A percentile compares a stretch with the other conserved stretches of the same genome.
Evolutionary conservation across 2,797 vertebrate genomes (phyloP).

Genomic region (Vultur gryphus): DNA sequence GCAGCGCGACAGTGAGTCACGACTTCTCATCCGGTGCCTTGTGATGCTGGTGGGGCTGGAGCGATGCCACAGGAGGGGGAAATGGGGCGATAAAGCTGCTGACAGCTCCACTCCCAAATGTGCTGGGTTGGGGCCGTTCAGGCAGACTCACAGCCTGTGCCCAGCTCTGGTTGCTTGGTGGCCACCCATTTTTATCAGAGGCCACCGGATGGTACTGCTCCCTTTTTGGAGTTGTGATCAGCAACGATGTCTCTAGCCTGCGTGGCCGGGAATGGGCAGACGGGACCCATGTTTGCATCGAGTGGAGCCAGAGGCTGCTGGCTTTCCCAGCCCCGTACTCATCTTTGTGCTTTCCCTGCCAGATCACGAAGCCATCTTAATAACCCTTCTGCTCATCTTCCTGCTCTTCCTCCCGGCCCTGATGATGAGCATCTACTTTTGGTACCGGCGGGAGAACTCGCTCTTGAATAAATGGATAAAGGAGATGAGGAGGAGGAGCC

Average conservation of each 20-base stretch:
- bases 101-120: background rate
- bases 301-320: background rate
- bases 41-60: background rate
- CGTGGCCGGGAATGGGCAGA: background rate
- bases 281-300: accelerated
- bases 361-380: conserved; percentile 78
- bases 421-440: conserved; percentile 75
- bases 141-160: background rate
- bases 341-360: background rate
- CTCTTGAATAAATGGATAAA: conserved; percentile 75
- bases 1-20: conserved; percentile 80
- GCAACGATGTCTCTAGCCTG: background rate
- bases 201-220: background rate
- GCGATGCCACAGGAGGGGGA: accelerated
- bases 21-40: accelerated
- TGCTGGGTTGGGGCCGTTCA: background rate
- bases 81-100: background rate
- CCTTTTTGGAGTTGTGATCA: background rate
- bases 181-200: background rate
- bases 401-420: conserved; percentile 78
- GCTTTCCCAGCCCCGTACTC: background rate
- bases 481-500: conserved; percentile 75
- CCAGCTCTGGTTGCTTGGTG: background rate
- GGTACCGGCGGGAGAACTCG: conserved; percentile 78
- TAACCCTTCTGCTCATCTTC: conserved; percentile 79